Evolutionary conservation across 2,888 invertebrate genomes (phyloP), one percentile per base, ranked within the genome.

Genomic region (Brachyopa scutellaris): DNA sequence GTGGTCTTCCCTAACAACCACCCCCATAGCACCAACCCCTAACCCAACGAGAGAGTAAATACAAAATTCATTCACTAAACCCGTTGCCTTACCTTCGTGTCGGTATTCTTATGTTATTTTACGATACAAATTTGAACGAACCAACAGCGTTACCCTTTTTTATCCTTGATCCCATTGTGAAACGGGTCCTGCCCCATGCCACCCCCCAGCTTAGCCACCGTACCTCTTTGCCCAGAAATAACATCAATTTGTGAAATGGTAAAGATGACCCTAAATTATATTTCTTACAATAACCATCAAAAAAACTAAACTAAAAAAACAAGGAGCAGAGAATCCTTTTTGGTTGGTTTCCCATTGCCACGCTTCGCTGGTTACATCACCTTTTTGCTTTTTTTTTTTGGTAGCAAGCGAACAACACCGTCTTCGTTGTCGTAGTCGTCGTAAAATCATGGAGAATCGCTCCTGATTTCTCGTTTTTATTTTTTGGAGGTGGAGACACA

Each of bases 251-350:
- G 74, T 74, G 69, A 80, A 80, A 80, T 80, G 57, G 62, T 74
- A 80, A 62, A 80, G 74, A 80, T 80, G 80, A 80, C 80, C 80
- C 80, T 74, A 80, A 80, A 80, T 80, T 74, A 80, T 74, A 69
- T 80, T 80, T 74, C 69, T 80, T 64, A 74, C 67, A 67, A 62
- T 62, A 72, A 72, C 72, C 72, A 33, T 11, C 29, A 11, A 9
- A 26, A 40, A 13, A 15, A 55, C 8, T 55, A 45, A 57, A 57
- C 51, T 49, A 64, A 40, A 51, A 26, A 8, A 7, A n/a, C 11
- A 15, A 36, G 33, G 15, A 47, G 31, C 29, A 78, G 53, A 51
- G 26, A 74, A 69, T 64, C 57, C 74, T 45, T 74, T 74, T 80
- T 59, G 61, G 61, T 62, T 67, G 42, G 73, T 15, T 57, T 49